Percentiles rank a stretch among this genome's conserved stretches.
phyloP scores from a whole-genome alignment of 64 coral and sea anemone species.

The Anthopleura sola region DNA sequence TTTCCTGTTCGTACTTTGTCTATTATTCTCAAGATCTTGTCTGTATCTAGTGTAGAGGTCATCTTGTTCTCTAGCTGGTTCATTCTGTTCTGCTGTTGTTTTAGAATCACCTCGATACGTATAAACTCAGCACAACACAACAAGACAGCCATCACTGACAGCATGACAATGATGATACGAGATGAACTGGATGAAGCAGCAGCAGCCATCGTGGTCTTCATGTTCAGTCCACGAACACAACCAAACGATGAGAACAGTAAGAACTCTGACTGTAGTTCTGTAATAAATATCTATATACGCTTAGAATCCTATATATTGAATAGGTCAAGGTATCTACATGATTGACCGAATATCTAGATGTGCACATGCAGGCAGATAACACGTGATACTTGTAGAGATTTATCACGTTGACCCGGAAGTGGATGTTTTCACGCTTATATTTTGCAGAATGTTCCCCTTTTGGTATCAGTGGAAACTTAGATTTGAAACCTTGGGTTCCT shows the following conservation, averaged over 20 bases:
- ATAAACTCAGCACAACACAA: neutral
- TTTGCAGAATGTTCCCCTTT: too few species aligned
- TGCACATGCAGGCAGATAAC: too few species aligned
- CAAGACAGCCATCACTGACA: neutral
- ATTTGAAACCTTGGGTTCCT: too few species aligned
- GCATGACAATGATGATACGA: neutral
- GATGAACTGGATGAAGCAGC: neutral
- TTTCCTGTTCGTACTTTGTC: conserved; percentile 2
- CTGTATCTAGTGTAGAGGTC: neutral
- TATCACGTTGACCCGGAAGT: too few species aligned
- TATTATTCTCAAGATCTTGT: neutral
- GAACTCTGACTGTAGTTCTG: too few species aligned
- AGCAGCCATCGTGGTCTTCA: neutral
- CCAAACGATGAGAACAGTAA: neutral
- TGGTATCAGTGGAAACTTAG: too few species aligned
- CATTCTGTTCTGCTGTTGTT: neutral
- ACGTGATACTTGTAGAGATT: too few species aligned
- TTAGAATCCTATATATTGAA: too few species aligned
- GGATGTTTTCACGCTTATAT: too few species aligned
- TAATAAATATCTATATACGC: too few species aligned
- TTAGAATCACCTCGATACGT: neutral
- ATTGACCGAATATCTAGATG: too few species aligned
- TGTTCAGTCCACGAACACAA: neutral
- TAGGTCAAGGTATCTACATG: too few species aligned
- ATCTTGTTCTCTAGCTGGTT: conserved; percentile 2